These are phyloP conservation scores for Lamprotornis superbus DNA, from an alignment of 2,113 vertebrate species.

Conservation along the genomic window DNA sequence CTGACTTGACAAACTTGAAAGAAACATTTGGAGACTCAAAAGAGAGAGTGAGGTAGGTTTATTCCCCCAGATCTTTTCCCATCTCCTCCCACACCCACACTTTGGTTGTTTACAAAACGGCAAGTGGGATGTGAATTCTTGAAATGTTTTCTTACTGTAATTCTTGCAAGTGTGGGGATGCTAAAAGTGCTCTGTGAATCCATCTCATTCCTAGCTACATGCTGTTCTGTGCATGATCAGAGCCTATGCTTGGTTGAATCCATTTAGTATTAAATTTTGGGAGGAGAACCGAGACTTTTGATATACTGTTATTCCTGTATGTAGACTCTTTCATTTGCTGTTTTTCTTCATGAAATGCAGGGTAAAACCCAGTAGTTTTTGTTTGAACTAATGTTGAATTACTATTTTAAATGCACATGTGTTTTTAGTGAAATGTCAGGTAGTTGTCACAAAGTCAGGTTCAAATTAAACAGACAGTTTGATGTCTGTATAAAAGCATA, in stretches of 20 bases:
- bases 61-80: not conserved
- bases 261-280: not conserved
- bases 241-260: not conserved
- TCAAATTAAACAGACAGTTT: not conserved
- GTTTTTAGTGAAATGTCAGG: not conserved
- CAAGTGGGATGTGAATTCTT: constrained; percentile 51
- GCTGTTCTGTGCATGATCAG: not conserved
- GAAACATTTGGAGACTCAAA: constrained; percentile 97
- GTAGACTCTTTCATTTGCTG: not conserved
- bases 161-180: not conserved
- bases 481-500: not conserved
- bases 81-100: not conserved
- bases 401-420: not conserved
- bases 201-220: not conserved
- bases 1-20: constrained; percentile 90
- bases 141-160: constrained; percentile 48
- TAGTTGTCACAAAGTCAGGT: not conserved
- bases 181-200: not conserved
- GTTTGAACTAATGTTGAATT: not conserved
- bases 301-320: not conserved
- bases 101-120: constrained; percentile 1
- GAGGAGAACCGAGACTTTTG: not conserved
- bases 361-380: not conserved
- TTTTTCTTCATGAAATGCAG: not conserved
- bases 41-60: constrained; percentile 90